Base-by-base conservation (phyloP, 1,140 invertebrate species). In the Chionoecetes opilio region DNA sequence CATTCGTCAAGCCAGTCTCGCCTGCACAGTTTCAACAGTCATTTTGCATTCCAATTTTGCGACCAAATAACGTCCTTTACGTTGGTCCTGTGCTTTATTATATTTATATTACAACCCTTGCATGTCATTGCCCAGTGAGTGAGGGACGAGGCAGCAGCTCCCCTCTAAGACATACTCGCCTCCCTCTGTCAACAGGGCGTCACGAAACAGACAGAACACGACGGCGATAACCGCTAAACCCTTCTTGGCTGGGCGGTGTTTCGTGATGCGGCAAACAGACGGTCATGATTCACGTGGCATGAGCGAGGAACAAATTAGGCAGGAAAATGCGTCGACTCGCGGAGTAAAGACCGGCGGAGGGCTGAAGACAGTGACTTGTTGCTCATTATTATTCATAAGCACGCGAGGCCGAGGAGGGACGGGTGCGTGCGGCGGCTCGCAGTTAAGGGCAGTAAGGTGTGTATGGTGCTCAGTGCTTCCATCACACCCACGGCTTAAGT, bases 321-420 rank as follows among this genome's bases (percentile, higher is more conserved):
- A 75, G 63, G 63, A 75, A 75, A 75, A 75, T 75, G 63, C 63
- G 63, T 75, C 63, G 63, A 26, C n/a, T n/a, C 63, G 63, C 63
- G 63, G 21, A 75, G 63, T 75, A 75, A 75, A 75, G 63, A 75
- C 63, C 21, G 26, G 63, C 2, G 63, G 63, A 75, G 63, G 63
- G 8, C 21, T 75, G 63, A 75, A 75, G 63, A 75, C 63, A 75
- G 21, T 75, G 63, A 75, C 63, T 75, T 75, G 63, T 75, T 75
- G 63, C 63, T 75, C n/a, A 75, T 75, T 75, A 75, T 75, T 75
- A 75, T 75, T 75, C 63, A 75, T 75, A 75, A 75, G 63, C 63
- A 75, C 63, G 63, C 63, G 63, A 75, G 63, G 1, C 63, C 26
- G 11, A n/a, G n/a, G 63, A 26, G 21, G 63, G 63, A 53, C 46